phyloP scores from a whole-genome alignment of 2,888 invertebrate genomes.

The Drosophila multiciliata region DNA sequence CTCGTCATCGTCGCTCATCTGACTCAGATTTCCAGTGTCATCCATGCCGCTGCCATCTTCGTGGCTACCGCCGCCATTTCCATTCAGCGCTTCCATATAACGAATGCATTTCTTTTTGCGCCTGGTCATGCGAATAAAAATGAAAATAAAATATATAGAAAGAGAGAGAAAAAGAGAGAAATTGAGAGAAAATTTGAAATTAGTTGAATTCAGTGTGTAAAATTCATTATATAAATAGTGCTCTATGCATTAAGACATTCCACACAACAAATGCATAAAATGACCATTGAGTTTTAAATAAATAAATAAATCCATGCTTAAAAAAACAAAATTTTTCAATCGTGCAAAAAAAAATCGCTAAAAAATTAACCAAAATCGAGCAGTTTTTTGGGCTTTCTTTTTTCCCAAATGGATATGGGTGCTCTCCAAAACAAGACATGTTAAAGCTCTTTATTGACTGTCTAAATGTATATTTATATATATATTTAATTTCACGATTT shows the following conservation, averaged over 20 bases:
- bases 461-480: neutral
- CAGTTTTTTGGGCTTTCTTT: neutral
- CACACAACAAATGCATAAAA: slow-evolving; percentile 38
- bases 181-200: neutral
- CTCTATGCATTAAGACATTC: slow-evolving; percentile 39
- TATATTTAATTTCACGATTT: neutral
- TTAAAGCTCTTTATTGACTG: neutral
- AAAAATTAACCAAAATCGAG: neutral
- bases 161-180: neutral
- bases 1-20: slow-evolving; percentile 77
- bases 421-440: neutral
- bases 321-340: neutral
- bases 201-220: neutral
- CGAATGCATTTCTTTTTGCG: slow-evolving; percentile 99
- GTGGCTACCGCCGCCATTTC: slow-evolving; percentile 46
- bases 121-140: slow-evolving; percentile 85
- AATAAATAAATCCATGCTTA: slow-evolving; percentile 28
- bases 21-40: slow-evolving; percentile 66
- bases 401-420: neutral
- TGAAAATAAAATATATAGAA: neutral
- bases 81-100: slow-evolving; percentile 94
- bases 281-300: slow-evolving; percentile 3
- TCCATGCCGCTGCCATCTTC: slow-evolving; percentile 87
- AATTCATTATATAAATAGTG: neutral
- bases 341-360: neutral